Percentiles rank a stretch among this genome's conserved stretches.
Conservation (phyloP, 2,797 vertebrate genomes). For the Rhinatrema bivittatum region DNA sequence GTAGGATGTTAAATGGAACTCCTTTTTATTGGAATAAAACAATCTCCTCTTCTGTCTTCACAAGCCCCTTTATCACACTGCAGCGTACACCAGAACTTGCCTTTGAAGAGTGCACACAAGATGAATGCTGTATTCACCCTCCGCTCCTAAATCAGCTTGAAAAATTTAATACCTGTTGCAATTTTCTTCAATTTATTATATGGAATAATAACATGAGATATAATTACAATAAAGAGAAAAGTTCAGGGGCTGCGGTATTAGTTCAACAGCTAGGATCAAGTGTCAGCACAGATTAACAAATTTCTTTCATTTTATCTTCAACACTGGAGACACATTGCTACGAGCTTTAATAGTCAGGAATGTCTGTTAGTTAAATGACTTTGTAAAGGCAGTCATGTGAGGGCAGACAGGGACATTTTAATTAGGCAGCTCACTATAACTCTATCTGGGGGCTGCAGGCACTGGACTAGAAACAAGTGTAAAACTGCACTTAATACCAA, state of each 20-base stretch:
- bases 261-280: constrained; percentile 51
- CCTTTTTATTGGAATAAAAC: constrained; percentile 1
- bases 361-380: constrained; percentile 61
- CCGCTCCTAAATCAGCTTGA: constrained; percentile 44
- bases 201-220: constrained; percentile 57
- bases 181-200: constrained; percentile 54
- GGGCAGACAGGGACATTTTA: constrained; percentile 61
- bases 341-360: constrained; percentile 53
- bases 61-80: too few species aligned
- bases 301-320: constrained; percentile 55
- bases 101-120: constrained; percentile 42
- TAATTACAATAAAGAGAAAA: constrained; percentile 57
- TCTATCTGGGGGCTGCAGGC: constrained; percentile 56
- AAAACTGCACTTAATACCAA: constrained; percentile 30
- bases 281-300: constrained; percentile 51
- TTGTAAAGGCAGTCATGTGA: constrained; percentile 53
- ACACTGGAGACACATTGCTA: constrained; percentile 45
- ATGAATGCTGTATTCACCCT: constrained; percentile 38
- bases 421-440: constrained; percentile 60
- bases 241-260: constrained; percentile 50
- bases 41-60: constrained; percentile 16
- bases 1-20: too few species aligned
- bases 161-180: constrained; percentile 60
- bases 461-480: constrained; percentile 51
- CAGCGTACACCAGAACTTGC: constrained; percentile 20